These are phyloP conservation scores for Sus cebifrons DNA, from an alignment of 2,797 vertebrate species.

Conservation along the genomic window DNA sequence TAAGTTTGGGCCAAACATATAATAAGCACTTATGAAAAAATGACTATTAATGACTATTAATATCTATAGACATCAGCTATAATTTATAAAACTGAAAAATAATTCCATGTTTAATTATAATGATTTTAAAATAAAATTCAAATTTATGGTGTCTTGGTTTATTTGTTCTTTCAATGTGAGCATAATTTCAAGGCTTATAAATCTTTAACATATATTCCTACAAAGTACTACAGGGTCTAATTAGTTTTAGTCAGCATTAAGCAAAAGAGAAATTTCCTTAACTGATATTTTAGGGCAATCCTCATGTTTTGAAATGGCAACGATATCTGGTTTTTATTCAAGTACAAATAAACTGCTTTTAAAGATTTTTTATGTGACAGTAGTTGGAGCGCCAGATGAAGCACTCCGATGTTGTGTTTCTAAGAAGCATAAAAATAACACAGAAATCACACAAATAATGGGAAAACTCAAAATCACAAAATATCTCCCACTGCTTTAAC, in stretches of 20 bases:
- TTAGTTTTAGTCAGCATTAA: conserved; percentile 34
- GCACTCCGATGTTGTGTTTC: conserved; percentile 1
- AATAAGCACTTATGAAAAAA: neutral
- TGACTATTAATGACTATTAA: neutral
- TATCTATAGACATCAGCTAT: neutral
- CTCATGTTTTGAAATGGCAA: conserved; percentile 15
- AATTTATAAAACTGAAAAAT: conserved; percentile 40
- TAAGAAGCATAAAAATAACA: conserved; percentile 65
- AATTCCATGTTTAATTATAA: neutral
- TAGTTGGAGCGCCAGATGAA: conserved; percentile 53
- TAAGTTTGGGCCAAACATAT: neutral
- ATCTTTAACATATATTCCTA: neutral
- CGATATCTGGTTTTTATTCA: conserved; percentile 56
- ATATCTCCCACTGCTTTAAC: neutral
- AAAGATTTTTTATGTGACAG: neutral
- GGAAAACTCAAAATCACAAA: conserved; percentile 29
- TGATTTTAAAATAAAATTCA: conserved; percentile 44
- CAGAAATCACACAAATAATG: conserved; percentile 59
- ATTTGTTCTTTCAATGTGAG: conserved; percentile 9
- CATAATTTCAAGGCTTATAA: conserved; percentile 43
- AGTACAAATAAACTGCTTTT: conserved; percentile 42
- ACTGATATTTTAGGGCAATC: neutral
- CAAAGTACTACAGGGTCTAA: neutral
- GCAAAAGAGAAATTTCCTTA: conserved; percentile 52
- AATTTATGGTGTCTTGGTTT: neutral